phyloP scores from a whole-genome alignment of 1,140 invertebrate species.

The Lethrus apterus region DNA sequence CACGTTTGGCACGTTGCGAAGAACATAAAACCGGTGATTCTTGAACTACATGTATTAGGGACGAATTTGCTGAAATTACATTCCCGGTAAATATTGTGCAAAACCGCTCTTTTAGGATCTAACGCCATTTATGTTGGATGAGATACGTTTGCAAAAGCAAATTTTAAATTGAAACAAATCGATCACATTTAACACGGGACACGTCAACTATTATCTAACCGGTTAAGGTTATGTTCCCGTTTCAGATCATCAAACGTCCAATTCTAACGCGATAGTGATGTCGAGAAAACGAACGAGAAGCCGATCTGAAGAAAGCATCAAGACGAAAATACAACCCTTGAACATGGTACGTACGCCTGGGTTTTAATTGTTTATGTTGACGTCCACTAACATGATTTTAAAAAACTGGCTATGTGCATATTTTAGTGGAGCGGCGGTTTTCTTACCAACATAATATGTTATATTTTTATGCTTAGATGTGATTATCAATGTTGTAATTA shows the following conservation, averaged over 20 bases:
- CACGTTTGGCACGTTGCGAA: too few species aligned
- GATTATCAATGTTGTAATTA: too few species aligned
- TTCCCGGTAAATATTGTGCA: neutral
- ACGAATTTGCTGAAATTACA: too few species aligned
- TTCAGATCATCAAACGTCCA: neutral
- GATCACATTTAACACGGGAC: neutral
- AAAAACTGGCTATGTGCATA: too few species aligned
- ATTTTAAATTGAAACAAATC: neutral
- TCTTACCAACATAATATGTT: too few species aligned
- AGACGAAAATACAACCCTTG: constrained; percentile 27
- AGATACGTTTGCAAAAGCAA: neutral
- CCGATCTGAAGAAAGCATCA: constrained; percentile 33
- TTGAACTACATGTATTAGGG: too few species aligned
- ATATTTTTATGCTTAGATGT: too few species aligned
- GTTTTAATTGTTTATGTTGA: too few species aligned
- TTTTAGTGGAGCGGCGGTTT: too few species aligned
- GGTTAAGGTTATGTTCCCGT: constrained; percentile 9
- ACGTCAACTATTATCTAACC: neutral
- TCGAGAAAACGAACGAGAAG: constrained; percentile 39
- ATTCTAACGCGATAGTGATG: constrained; percentile 23
- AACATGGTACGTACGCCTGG: constrained; percentile 28
- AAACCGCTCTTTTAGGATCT: neutral
- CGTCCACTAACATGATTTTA: too few species aligned
- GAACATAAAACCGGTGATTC: too few species aligned
- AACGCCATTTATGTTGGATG: neutral